Conservation (phyloP, 2,888 invertebrate species). For the Toxonevra muliebris region DNA sequence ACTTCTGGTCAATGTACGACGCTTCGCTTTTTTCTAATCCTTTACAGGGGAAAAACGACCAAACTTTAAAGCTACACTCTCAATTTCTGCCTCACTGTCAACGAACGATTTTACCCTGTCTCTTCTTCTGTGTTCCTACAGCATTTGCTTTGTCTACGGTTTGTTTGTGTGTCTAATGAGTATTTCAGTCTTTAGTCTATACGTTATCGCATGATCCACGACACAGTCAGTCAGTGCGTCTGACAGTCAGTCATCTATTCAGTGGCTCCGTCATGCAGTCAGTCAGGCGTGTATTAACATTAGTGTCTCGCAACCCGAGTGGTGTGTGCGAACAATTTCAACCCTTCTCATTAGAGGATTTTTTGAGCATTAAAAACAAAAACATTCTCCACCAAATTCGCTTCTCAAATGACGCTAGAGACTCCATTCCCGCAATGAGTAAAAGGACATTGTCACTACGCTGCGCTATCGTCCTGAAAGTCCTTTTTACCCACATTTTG, state of each 20-base stretch:
- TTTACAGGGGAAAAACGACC: not conserved
- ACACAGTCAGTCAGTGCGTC: slow-evolving; percentile 20
- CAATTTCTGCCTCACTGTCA: no score
- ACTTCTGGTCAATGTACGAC: slow-evolving; percentile 43
- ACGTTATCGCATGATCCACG: slow-evolving; percentile 48
- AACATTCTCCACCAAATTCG: slow-evolving; percentile 18
- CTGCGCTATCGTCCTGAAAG: not conserved
- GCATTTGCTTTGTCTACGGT: not conserved
- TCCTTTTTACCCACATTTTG: not conserved
- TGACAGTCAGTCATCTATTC: not conserved
- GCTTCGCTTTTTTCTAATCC: slow-evolving; percentile 23
- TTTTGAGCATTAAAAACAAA: slow-evolving; percentile 47
- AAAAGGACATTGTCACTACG: not conserved
- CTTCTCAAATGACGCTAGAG: no score
- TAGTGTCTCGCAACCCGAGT: slow-evolving; percentile 10
- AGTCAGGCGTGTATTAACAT: slow-evolving; percentile 35
- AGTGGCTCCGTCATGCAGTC: slow-evolving; percentile 8
- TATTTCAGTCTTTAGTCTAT: not conserved
- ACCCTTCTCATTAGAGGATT: slow-evolving; percentile 63
- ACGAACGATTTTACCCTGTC: not conserved
- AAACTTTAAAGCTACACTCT: not conserved
- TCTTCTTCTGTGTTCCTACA: not conserved
- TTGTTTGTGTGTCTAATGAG: not conserved
- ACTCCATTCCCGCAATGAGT: not conserved
- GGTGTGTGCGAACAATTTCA: slow-evolving; percentile 43